Percentiles rank a stretch among this genome's conserved stretches.
Evolutionary conservation across 1,140 invertebrate genomes (phyloP).

Genomic region (Drosophila busckii): DNA sequence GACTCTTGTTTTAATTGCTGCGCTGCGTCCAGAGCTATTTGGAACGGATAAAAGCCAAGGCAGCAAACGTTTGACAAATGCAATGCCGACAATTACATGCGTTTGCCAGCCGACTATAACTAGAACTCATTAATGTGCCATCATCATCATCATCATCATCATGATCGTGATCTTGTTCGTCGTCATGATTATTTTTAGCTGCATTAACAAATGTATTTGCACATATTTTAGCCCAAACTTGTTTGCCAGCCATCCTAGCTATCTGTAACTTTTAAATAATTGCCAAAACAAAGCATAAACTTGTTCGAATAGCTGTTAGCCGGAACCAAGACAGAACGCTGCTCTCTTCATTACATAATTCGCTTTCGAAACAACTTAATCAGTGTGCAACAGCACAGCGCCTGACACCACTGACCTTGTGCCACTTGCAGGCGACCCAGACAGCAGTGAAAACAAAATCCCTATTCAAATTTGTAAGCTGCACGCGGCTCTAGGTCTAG

Average conservation of each 20-base stretch:
- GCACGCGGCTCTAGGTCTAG: constrained; percentile 17
- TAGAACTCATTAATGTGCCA: constrained; percentile 66
- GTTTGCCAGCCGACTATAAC: constrained; percentile 48
- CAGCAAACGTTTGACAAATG: constrained; percentile 63
- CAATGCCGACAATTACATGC: constrained; percentile 73
- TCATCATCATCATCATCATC: constrained; percentile 24
- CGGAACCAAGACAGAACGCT: no score
- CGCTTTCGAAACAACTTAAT: constrained; percentile 47
- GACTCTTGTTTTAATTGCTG: constrained; percentile 65
- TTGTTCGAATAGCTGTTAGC: no score
- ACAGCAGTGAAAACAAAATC: constrained; percentile 75
- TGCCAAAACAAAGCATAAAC: constrained; percentile 6
- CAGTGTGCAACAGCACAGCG: constrained; percentile 32
- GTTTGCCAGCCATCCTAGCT: background rate
- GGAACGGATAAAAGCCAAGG: constrained; percentile 18
- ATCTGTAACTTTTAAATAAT: background rate
- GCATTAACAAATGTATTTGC: constrained; percentile 28
- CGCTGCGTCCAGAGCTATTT: constrained; percentile 59
- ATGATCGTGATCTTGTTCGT: constrained; percentile 23
- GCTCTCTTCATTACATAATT: constrained; percentile 34
- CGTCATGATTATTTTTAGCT: constrained; percentile 15
- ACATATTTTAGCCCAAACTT: constrained; percentile 8
- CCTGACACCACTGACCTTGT: constrained; percentile 62
- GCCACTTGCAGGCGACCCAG: constrained; percentile 67
- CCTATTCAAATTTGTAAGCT: constrained; percentile 66